Conservation (phyloP, 2,797 vertebrate species). For the Ispidina lecontei region DNA sequence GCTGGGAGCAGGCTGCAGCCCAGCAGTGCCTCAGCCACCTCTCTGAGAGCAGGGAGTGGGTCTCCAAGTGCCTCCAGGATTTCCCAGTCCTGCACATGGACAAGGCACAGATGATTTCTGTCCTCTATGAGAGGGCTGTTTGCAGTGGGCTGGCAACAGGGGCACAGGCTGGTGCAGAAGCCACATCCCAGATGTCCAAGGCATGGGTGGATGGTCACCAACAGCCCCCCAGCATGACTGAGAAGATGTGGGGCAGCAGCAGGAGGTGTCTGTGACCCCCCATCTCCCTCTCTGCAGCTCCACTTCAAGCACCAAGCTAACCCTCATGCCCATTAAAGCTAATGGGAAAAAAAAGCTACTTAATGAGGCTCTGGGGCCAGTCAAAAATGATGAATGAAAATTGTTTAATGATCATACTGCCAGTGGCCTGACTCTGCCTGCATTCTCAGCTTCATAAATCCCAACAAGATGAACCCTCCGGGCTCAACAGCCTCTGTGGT, state of each 20-base stretch:
- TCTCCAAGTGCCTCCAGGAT: not conserved
- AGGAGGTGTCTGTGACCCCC: not conserved
- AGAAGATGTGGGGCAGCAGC: not conserved
- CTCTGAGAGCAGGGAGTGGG: not conserved
- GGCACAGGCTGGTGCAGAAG: not conserved
- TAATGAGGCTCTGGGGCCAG: not conserved
- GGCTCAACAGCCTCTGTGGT: fast-evolving
- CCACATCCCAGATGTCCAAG: fast-evolving
- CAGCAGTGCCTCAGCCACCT: fast-evolving
- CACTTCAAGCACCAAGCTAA: not conserved
- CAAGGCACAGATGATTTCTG: not conserved
- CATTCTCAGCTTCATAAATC: not conserved
- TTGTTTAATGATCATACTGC: not conserved
- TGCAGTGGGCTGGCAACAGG: not conserved
- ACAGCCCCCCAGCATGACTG: fast-evolving
- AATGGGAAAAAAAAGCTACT: not conserved
- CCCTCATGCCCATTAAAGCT: not conserved
- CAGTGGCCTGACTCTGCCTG: not conserved
- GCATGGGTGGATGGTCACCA: fast-evolving
- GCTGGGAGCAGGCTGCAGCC: not conserved
- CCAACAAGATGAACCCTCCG: not conserved
- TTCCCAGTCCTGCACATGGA: not conserved
- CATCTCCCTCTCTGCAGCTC: not conserved
- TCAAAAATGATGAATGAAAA: constrained; percentile 9
- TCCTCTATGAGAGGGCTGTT: not conserved